Evolutionary conservation across 2,888 invertebrate species (phyloP).

Genomic region (Rhodophaea formosa): DNA sequence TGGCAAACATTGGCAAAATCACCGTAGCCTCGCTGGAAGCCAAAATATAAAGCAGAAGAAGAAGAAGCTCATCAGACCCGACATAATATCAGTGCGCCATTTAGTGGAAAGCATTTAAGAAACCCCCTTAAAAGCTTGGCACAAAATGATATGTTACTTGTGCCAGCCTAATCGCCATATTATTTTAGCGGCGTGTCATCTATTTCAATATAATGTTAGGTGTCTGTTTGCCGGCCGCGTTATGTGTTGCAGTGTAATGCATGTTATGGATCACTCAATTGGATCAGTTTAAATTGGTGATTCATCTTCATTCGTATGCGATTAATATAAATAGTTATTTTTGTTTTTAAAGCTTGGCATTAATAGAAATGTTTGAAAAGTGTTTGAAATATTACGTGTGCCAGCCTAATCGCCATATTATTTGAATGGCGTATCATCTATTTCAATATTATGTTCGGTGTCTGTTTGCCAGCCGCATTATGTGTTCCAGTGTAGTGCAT

Average conservation of each 20-base stretch:
- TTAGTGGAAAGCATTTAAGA: too few relatives aligned
- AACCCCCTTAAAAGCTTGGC: too few relatives aligned
- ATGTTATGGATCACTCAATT: not conserved
- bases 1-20: too few relatives aligned
- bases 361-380: too few relatives aligned
- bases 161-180: not conserved
- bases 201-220: not conserved
- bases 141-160: too few relatives aligned
- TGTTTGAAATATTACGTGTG: too few relatives aligned
- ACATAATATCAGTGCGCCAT: too few relatives aligned
- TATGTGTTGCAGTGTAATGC: not conserved
- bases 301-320: not conserved
- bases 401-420: not conserved
- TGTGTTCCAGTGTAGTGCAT: not conserved
- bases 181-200: not conserved
- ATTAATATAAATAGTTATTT: too few relatives aligned
- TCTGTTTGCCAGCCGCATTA: not conserved
- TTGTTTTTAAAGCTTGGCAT: too few relatives aligned
- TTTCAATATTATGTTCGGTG: not conserved
- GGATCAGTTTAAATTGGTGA: not conserved
- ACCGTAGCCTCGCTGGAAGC: too few relatives aligned
- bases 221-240: not conserved
- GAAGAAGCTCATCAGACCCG: too few relatives aligned
- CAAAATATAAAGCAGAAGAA: too few relatives aligned
- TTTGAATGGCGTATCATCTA: not conserved